phyloP scores from a whole-genome alignment of 92 coral and sea anemone species.

The Hydrozoanthus gracilis region DNA sequence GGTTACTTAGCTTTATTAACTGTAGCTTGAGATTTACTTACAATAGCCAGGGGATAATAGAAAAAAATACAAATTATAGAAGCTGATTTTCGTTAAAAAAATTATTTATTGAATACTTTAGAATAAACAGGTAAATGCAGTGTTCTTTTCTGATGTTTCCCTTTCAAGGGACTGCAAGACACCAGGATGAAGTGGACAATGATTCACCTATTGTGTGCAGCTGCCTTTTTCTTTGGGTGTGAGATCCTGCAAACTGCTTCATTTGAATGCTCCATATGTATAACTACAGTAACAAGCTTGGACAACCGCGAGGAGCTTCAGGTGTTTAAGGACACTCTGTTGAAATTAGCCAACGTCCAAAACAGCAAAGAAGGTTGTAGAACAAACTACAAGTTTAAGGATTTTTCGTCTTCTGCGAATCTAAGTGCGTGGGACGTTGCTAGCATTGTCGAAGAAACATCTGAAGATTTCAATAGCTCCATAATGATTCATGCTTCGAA shows the following conservation, averaged over 20 bases:
- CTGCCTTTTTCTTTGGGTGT: slow-evolving; percentile 12
- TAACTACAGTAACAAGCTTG: slow-evolving; percentile 15
- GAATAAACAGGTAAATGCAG: too few species aligned
- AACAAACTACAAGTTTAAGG: slow-evolving; percentile 30
- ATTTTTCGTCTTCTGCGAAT: background rate
- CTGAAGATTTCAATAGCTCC: background rate
- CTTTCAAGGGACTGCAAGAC: background rate
- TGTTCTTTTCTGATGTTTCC: background rate
- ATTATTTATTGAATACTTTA: too few species aligned
- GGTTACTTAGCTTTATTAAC: too few species aligned
- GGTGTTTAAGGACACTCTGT: slow-evolving; percentile 7
- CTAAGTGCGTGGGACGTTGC: slow-evolving; percentile 13
- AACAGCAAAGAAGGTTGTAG: background rate
- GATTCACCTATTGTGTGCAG: slow-evolving; percentile 28
- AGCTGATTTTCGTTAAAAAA: too few species aligned
- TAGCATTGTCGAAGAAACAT: background rate
- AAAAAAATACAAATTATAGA: too few species aligned
- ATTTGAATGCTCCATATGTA: slow-evolving; percentile 7
- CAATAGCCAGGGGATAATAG: too few species aligned
- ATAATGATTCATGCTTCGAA: background rate
- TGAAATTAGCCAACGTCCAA: background rate
- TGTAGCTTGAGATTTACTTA: too few species aligned
- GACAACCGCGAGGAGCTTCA: background rate
- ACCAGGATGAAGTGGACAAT: background rate
- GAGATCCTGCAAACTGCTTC: background rate